Percentiles rank a stretch among this genome's conserved stretches.
These are phyloP conservation scores for Callitettix versicolor DNA, from an alignment of 1,140 invertebrate species.

Conservation along the genomic window DNA sequence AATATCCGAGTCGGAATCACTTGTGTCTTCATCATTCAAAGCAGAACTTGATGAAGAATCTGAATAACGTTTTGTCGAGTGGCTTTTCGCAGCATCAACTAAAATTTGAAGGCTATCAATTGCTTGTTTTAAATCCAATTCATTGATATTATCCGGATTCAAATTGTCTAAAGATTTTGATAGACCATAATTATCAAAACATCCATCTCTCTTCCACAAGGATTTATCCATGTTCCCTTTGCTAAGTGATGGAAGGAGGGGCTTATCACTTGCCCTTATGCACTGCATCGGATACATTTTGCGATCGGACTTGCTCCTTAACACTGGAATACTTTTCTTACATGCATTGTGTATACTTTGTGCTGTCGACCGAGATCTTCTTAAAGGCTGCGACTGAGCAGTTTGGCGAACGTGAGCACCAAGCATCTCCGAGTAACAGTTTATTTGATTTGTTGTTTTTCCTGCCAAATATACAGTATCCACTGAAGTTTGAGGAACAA, in stretches of 20 bases:
- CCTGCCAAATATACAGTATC: constrained; percentile 25
- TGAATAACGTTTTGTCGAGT: too few species aligned
- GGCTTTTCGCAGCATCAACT: background rate
- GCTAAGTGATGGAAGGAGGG: too few species aligned
- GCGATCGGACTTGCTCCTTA: background rate
- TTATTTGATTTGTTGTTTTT: background rate
- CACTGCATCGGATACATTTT: background rate
- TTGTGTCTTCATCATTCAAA: too few species aligned
- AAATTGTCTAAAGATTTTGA: constrained; percentile 7
- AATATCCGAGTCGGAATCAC: too few species aligned
- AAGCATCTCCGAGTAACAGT: background rate
- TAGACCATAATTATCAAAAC: constrained; percentile 7
- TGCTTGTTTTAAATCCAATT: constrained; percentile 3
- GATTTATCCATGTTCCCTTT: too few species aligned
- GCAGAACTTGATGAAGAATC: too few species aligned
- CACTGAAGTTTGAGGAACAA: constrained; percentile 29
- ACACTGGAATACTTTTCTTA: background rate
- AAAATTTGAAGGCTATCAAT: constrained; percentile 4
- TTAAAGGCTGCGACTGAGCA: background rate
- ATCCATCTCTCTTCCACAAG: background rate
- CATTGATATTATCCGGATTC: background rate
- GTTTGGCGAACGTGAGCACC: background rate
- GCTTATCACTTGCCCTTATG: too few species aligned
- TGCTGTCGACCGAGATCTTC: constrained; percentile 6
- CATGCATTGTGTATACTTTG: background rate